These are phyloP conservation scores for Chouioia cunea DNA, from an alignment of 2,888 invertebrate species.

Conservation along the genomic window DNA sequence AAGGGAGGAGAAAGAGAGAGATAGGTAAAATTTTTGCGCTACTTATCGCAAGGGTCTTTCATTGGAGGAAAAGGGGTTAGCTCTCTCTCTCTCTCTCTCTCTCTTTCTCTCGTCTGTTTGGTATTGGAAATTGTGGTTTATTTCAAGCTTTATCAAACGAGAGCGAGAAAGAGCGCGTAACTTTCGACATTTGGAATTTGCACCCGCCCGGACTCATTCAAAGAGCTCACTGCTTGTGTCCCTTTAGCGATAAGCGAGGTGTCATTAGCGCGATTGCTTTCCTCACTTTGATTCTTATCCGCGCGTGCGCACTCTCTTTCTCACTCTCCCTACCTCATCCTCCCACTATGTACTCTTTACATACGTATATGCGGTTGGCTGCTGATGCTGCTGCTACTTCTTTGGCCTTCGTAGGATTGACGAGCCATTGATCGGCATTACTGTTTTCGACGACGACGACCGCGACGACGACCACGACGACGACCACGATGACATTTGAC, in stretches of 20 bases:
- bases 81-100: neutral
- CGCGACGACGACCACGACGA: neutral
- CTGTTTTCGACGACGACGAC: neutral
- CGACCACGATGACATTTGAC: neutral
- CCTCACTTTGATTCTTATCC: constrained; percentile 47
- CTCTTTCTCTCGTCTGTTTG: neutral
- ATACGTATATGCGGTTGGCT: neutral
- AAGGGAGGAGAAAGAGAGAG: too few species aligned
- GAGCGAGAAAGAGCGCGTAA: constrained; percentile 19
- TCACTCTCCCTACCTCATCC: neutral
- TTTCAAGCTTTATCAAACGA: constrained; percentile 39
- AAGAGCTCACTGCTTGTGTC: neutral
- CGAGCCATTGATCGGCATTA: constrained; percentile 25
- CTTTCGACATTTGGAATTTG: constrained; percentile 40
- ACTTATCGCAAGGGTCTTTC: constrained; percentile 32
- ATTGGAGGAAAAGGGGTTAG: constrained; percentile 27
- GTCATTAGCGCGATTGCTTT: constrained; percentile 50
- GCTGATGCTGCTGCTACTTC: neutral
- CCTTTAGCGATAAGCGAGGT: constrained; percentile 46
- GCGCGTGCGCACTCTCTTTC: constrained; percentile 6
- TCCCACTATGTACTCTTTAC: neutral
- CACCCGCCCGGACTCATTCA: constrained; percentile 26
- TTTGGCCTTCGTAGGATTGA: constrained; percentile 23
- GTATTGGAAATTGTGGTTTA: constrained; percentile 47
- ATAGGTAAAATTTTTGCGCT: neutral